Evolutionary conservation across 2,113 vertebrate species (phyloP), one percentile per base, ranked within the genome.

Genomic region (Pluvialis apricaria): DNA sequence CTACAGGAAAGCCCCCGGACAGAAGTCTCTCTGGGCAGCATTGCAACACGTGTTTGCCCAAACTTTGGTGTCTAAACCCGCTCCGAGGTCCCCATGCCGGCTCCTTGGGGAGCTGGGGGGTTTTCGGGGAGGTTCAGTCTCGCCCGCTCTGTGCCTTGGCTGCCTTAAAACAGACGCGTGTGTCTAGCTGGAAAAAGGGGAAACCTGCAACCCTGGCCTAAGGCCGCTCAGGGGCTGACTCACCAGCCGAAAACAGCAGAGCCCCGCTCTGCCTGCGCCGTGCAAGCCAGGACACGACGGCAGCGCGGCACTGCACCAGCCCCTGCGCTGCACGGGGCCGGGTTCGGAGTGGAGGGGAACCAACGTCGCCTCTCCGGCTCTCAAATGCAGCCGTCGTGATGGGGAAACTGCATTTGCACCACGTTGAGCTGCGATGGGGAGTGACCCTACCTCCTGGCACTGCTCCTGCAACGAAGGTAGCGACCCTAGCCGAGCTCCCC

Each of bases 41-140:
- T 2, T 69, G 38, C 62, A 90, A 66, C 60, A 54, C 5, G 19
- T 2, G 12, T 58, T 79, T 75, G 38, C 80, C 72, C 60, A 34
- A 42, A 92, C 29, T 77, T 51, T 24, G 38, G n/a, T 38, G 49
- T 45, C 60, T 69, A 52, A 95, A 80, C 29, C 17, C 3, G 1
- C 22, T 42, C 44, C 5, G 14, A 15, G 3, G 42, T 49, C 42
- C 58, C 54, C 0, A 0, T 0, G 2, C 57, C 3, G 5, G 34
- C 29, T 86, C 47, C 44, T 22, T 34, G 58, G 62, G 88, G 75
- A 90, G 57, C 49, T 47, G 47, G 1, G 2, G 25, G 1, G 2
- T 7, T 77, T 89, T 80, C 0, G 2, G 19, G 40, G 40, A 86
- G 17, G 34, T 65, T 70, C 36, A 24, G 31, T 44, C 54, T 86